Conservation (phyloP, 2,113 vertebrate species). For the human region DNA sequence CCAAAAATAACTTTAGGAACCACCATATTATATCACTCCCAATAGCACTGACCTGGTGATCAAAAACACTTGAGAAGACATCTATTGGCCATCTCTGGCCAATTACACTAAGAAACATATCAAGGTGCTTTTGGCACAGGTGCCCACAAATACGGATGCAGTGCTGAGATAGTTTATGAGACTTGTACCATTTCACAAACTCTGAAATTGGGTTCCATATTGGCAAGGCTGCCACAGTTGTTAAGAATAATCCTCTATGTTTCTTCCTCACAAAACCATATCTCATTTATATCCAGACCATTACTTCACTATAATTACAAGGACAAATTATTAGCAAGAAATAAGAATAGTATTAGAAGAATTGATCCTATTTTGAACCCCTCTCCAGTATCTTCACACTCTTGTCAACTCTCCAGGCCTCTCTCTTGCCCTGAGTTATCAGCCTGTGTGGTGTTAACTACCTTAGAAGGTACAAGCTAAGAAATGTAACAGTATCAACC, state of each 20-base stretch:
- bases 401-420: not conserved
- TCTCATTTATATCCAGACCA: not conserved
- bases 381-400: not conserved
- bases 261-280: not conserved
- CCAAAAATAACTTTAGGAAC: slow-evolving; percentile 41
- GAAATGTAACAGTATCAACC: not conserved
- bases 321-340: not conserved
- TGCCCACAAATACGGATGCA: slow-evolving; percentile 13
- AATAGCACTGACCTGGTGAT: slow-evolving; percentile 3
- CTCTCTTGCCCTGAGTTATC: not conserved
- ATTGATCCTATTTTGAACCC: not conserved
- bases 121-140: slow-evolving; percentile 49
- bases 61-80: slow-evolving; percentile 25
- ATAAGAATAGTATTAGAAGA: not conserved
- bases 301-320: not conserved
- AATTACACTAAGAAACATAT: slow-evolving; percentile 6
- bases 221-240: not conserved
- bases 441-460: not conserved
- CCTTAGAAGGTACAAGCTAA: not conserved
- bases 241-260: not conserved
- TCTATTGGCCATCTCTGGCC: not conserved
- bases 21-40: not conserved
- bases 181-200: not conserved
- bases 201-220: not conserved
- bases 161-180: not conserved